A percentile compares a stretch with the other conserved stretches of the same genome.
Evolutionary conservation across 2,888 invertebrate genomes (phyloP).

Genomic region (Drosophila setosimentum): DNA sequence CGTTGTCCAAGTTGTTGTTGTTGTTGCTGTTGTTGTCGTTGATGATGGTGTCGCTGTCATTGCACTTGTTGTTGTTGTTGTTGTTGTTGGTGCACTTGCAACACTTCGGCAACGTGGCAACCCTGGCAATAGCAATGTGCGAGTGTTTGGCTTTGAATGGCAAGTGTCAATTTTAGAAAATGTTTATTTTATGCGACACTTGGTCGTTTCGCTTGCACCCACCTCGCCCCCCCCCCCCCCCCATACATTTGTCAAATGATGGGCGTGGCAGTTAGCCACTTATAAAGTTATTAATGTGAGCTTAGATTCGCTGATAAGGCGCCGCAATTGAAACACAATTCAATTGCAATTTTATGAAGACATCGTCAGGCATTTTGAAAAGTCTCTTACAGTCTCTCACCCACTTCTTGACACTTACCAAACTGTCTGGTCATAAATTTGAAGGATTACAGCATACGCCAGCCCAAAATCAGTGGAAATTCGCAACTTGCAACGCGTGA

Average conservation of each 20-base stretch:
- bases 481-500: slow-evolving; percentile 25
- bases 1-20: slow-evolving; percentile 38
- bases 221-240: not conserved
- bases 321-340: slow-evolving; percentile 54
- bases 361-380: slow-evolving; percentile 5
- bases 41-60: slow-evolving; percentile 57
- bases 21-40: slow-evolving; percentile 33
- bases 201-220: slow-evolving; percentile 49
- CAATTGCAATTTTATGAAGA: slow-evolving; percentile 62
- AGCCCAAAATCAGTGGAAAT: slow-evolving; percentile 31
- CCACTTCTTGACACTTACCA: not conserved
- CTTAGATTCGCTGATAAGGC: slow-evolving; percentile 32
- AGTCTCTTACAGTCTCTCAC: not conserved
- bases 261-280: slow-evolving; percentile 28
- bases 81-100: slow-evolving; percentile 36
- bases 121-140: slow-evolving; percentile 47
- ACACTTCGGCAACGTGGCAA: slow-evolving; percentile 26
- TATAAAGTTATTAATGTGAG: slow-evolving; percentile 26
- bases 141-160: slow-evolving; percentile 73
- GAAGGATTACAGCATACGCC: slow-evolving; percentile 1
- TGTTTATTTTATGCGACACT: slow-evolving; percentile 80
- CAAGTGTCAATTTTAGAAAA: slow-evolving; percentile 82
- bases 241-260: slow-evolving; percentile 11
- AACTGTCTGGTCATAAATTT: slow-evolving; percentile 49
- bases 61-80: slow-evolving; percentile 23